Conservation (phyloP, 2,888 invertebrate species). For the Platypus cylindrus region DNA sequence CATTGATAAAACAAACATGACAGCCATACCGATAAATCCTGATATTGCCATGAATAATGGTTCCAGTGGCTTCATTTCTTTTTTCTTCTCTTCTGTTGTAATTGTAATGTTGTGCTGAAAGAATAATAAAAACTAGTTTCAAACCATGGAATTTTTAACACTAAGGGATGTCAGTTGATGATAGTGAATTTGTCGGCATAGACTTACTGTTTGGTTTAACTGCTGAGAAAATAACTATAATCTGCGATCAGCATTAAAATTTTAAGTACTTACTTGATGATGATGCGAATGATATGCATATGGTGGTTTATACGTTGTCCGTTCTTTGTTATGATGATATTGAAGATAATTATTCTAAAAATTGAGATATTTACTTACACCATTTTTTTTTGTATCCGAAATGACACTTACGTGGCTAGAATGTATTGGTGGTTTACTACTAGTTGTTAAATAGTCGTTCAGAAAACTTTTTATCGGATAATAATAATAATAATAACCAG, state of each 20-base stretch:
- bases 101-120: constrained; percentile 34
- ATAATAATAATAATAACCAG: constrained; percentile 41
- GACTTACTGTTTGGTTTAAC: too few species aligned
- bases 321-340: constrained; percentile 11
- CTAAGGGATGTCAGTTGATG: too few species aligned
- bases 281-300: constrained; percentile 27
- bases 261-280: constrained; percentile 27
- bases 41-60: constrained; percentile 45
- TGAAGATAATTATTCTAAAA: constrained; percentile 11
- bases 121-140: too few species aligned
- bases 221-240: too few species aligned
- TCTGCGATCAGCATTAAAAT: too few species aligned
- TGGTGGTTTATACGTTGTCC: constrained; percentile 20
- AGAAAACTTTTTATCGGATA: constrained; percentile 40
- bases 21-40: constrained; percentile 43
- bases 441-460: too few species aligned
- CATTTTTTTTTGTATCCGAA: too few species aligned
- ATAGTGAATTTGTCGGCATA: too few species aligned
- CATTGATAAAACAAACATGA: constrained; percentile 40
- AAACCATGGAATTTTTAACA: too few species aligned
- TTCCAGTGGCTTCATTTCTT: constrained; percentile 28
- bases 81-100: constrained; percentile 22
- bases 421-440: too few species aligned
- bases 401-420: too few species aligned
- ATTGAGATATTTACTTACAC: constrained; percentile 3